A percentile compares a stretch with the other conserved stretches of the same genome.
Conservation (phyloP, 2,797 vertebrate species). For the Neosilurus hyrtlii region DNA sequence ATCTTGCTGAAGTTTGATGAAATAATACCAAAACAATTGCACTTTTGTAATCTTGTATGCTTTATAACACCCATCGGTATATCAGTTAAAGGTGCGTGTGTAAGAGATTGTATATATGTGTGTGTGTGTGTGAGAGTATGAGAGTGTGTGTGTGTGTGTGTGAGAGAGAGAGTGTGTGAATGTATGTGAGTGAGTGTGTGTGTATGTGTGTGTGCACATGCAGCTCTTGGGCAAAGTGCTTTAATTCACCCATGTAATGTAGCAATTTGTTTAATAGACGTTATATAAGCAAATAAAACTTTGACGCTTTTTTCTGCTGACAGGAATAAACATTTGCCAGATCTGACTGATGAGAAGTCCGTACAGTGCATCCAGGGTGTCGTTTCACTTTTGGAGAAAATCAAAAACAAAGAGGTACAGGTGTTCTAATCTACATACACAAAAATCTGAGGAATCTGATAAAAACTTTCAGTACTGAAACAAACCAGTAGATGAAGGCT, state of each 20-base stretch:
- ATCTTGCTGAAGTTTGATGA: too few species aligned
- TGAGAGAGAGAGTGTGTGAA: too few species aligned
- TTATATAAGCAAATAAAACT: not conserved
- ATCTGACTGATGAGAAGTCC: slow-evolving; percentile 43
- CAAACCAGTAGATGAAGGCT: too few species aligned
- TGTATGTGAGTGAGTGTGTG: too few species aligned
- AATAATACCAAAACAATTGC: too few species aligned
- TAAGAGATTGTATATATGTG: too few species aligned
- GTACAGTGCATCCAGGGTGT: slow-evolving; percentile 59
- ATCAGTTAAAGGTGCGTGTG: not conserved
- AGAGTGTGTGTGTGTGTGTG: too few species aligned
- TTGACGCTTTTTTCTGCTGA: not conserved
- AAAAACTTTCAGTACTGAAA: too few species aligned
- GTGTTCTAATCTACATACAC: not conserved
- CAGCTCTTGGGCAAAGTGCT: not conserved
- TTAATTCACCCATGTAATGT: not conserved
- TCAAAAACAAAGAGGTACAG: slow-evolving; percentile 66
- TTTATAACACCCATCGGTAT: too few species aligned
- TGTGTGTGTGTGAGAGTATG: not conserved
- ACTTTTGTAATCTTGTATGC: too few species aligned
- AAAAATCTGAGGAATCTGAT: too few species aligned
- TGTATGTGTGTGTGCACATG: not conserved
- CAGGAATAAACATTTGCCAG: slow-evolving; percentile 59
- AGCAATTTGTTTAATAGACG: not conserved
- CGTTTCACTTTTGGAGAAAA: slow-evolving; percentile 61